Base-by-base conservation (phyloP, 1,140 invertebrate species). In the Brachionus angularis region DNA sequence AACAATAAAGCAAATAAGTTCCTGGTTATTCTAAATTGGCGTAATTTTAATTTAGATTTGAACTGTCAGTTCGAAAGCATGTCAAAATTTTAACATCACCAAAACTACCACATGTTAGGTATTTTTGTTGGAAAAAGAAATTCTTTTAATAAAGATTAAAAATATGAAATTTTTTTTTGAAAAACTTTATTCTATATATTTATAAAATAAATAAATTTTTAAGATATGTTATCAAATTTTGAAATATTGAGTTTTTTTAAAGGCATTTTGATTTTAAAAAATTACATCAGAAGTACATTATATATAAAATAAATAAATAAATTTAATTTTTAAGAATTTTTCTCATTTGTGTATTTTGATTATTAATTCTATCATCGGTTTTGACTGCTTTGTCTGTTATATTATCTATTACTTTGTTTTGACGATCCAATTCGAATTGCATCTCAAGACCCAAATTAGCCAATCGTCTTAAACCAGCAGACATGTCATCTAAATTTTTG, bases 401-500 rank as follows among this genome's bases (percentile, higher is more conserved):
- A 18, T 33, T 21, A 23, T 67, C 62, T 33, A 67, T 50, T 23
- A 67, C 2, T 25, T 47, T 46, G 47, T 67, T 67, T 36, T 67
- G 62, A 14, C 29, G 18, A 31, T 67, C 62, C n/a, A 67, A 36
- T 50, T 67, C 62, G 29, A 46, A 47, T 47, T 46, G 47, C 62
- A 67, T 67, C 18, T 67, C 62, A 25, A 47, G 23, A 12, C 42
- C 62, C 42, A 67, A 33, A 1, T 39, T 42, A 50, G 42, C 47
- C 10, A 67, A 31, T 2, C 62, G 62, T 33, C 29, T 50, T 8
- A 67, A 33, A 5, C 62, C 62, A n/a, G 12, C n/a, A 23, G 62
- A 67, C 62, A 67, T 67, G 3, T 67, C 62, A 29, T 67, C 62
- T 34, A 67, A 50, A 67, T 67, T 67, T 29, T 67, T 67, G 42